Percentiles rank a stretch among this genome's conserved stretches.
Evolutionary conservation across 2,888 invertebrate species (phyloP).

Genomic region (Lepidocyrtoides sp.): DNA sequence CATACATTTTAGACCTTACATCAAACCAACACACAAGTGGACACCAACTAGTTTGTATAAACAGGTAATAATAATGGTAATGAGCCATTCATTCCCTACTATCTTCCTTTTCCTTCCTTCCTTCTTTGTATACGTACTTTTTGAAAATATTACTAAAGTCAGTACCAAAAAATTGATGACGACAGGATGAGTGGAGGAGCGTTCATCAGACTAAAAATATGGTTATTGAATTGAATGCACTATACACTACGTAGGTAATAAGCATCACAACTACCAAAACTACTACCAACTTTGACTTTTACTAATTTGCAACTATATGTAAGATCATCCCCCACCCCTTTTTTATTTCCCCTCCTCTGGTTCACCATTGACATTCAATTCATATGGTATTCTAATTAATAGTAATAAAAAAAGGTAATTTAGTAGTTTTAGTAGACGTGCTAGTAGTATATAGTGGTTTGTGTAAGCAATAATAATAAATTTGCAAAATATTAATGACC

Average conservation of each 20-base stretch:
- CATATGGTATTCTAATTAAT: constrained; percentile 42
- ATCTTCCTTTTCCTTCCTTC: constrained; percentile 3
- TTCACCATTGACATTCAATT: constrained; percentile 22
- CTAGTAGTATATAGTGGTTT: not conserved
- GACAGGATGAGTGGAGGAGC: not conserved
- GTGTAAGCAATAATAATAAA: constrained; percentile 66
- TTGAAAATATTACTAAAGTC: too few species aligned
- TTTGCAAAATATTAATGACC: constrained; percentile 70
- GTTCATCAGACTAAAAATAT: constrained; percentile 52
- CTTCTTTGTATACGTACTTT: constrained; percentile 1
- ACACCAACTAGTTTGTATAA: constrained; percentile 6
- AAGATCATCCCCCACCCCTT: not conserved
- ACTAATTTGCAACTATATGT: constrained; percentile 8
- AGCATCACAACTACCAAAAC: not conserved
- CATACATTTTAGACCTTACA: not conserved
- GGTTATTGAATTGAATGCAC: constrained; percentile 49
- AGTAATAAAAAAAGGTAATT: constrained; percentile 15
- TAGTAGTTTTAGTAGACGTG: constrained; percentile 57
- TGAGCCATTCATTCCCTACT: constrained; percentile 63
- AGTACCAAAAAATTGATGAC: constrained; percentile 40
- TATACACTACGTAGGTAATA: too few species aligned
- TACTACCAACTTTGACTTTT: not conserved
- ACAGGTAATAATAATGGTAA: constrained; percentile 61
- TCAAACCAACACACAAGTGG: too few species aligned
- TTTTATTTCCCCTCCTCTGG: not conserved